These are phyloP conservation scores for Poicephalus gulielmi DNA, from an alignment of 2,113 vertebrate species.

Conservation along the genomic window DNA sequence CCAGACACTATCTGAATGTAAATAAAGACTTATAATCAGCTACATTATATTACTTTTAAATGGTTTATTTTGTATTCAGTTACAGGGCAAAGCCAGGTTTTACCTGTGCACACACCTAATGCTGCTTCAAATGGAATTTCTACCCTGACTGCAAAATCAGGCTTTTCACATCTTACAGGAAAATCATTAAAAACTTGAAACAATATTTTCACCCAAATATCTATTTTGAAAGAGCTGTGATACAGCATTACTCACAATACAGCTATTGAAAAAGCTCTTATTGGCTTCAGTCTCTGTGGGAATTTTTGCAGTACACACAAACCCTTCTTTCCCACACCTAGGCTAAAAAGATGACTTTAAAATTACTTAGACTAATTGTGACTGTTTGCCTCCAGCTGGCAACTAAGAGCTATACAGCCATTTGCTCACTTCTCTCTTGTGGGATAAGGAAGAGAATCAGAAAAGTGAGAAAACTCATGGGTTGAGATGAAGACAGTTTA, in stretches of 20 bases:
- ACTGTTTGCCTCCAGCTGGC: not conserved
- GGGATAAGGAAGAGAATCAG: not conserved
- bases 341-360: slow-evolving; percentile 10
- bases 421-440: not conserved
- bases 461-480: not conserved
- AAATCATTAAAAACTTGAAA: not conserved
- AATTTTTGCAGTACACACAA: not conserved
- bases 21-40: not conserved
- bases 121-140: not conserved
- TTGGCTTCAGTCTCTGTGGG: not conserved
- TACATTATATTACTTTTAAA: not conserved
- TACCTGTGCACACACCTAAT: not conserved
- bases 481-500: not conserved
- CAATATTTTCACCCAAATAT: not conserved
- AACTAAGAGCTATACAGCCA: not conserved
- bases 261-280: not conserved
- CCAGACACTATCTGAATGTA: not conserved
- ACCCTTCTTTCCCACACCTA: slow-evolving; percentile 13
- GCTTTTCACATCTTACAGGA: not conserved
- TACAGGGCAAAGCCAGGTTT: not conserved
- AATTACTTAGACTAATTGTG: not conserved
- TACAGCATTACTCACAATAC: not conserved
- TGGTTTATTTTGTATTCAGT: not conserved
- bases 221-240: not conserved
- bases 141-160: not conserved